phyloP scores from a whole-genome alignment of 2,113 vertebrate genomes.

The Dicerorhinus sumatrensis region DNA sequence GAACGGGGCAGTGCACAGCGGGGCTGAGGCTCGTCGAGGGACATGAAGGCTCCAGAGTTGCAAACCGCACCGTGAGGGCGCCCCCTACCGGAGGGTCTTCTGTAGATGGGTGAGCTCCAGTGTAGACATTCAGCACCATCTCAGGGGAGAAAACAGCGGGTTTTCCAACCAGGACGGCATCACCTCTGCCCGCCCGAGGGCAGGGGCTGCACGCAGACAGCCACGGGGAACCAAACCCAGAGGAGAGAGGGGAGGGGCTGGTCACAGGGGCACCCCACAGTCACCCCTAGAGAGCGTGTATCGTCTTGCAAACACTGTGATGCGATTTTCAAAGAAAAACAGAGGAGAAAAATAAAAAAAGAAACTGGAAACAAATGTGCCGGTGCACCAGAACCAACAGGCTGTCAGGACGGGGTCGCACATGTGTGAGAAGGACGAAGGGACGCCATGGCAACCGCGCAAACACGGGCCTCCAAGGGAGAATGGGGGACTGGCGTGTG shows the following conservation, averaged over 20 bases:
- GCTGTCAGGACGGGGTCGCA: rapidly evolving
- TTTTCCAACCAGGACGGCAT: not conserved
- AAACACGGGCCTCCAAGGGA: rapidly evolving
- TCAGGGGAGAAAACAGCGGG: rapidly evolving
- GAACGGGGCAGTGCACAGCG: rapidly evolving
- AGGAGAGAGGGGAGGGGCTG: not conserved
- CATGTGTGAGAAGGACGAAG: rapidly evolving
- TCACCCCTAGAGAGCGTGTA: rapidly evolving
- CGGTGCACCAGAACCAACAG: not conserved
- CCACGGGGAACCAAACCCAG: not conserved
- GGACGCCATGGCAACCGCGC: not conserved
- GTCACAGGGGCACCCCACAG: not conserved
- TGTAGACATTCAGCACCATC: not conserved
- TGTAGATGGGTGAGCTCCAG: rapidly evolving
- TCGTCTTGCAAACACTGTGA: not conserved
- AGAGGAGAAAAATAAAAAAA: not conserved
- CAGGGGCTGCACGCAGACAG: not conserved
- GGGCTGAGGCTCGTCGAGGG: rapidly evolving
- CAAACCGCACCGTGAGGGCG: rapidly evolving
- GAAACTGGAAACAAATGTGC: not conserved
- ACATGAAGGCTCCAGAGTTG: rapidly evolving
- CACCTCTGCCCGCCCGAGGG: not conserved
- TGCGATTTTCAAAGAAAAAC: not conserved
- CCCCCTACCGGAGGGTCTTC: not conserved
- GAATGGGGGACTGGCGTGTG: rapidly evolving